Evolutionary conservation across 2,888 invertebrate species (phyloP).

Genomic region (Callinectes sapidus): DNA sequence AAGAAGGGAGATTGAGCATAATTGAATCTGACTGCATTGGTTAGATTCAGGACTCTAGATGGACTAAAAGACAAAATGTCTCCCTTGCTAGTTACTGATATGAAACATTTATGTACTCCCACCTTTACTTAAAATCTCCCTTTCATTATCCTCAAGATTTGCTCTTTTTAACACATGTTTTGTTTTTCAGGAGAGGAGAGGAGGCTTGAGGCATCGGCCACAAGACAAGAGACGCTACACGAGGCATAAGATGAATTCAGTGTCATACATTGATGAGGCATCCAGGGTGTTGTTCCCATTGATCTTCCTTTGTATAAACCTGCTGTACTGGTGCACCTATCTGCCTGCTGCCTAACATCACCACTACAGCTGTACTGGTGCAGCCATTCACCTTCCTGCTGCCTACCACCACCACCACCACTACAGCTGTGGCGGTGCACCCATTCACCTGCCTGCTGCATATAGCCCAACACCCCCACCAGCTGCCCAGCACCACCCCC

Average conservation of each 20-base stretch:
- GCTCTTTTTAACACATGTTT: too few species aligned
- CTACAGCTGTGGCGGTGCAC: background rate
- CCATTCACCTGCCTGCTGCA: background rate
- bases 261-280: constrained; percentile 76
- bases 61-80: background rate
- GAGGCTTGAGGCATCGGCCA: background rate
- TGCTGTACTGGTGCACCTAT: constrained; percentile 73
- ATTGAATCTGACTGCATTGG: background rate
- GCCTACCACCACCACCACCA: too few species aligned
- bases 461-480: too few species aligned
- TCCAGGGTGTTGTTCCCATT: constrained; percentile 60
- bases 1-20: too few species aligned
- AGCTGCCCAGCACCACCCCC: too few species aligned
- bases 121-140: background rate
- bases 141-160: background rate
- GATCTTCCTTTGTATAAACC: constrained; percentile 71
- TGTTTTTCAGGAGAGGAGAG: background rate
- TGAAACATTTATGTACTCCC: background rate
- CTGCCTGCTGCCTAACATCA: constrained; percentile 43
- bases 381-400: background rate
- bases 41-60: background rate
- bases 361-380: background rate
- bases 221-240: background rate
- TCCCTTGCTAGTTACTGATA: background rate
- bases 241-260: constrained; percentile 78